These are phyloP conservation scores for Helicoverpa armigera DNA, from an alignment of 1,140 invertebrate genomes.

Conservation along the genomic window DNA sequence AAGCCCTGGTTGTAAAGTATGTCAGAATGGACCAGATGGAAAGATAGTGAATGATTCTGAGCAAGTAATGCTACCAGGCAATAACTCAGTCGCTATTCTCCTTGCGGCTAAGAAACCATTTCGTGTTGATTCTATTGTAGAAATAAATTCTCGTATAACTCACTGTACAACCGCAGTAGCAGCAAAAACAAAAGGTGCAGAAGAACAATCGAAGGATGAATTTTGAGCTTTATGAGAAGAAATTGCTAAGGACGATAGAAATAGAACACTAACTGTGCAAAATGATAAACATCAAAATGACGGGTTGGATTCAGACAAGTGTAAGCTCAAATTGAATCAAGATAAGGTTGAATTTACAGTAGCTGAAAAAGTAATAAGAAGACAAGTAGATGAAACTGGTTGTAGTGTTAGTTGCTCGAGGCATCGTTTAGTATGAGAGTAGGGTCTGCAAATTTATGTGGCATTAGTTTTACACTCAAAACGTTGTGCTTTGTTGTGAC, in stretches of 20 bases:
- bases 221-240: conserved; percentile 60
- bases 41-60: conserved; percentile 71
- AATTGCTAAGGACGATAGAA: conserved; percentile 54
- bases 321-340: conserved; percentile 38
- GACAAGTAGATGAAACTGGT: conserved; percentile 61
- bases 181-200: conserved; percentile 63
- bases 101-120: conserved; percentile 70
- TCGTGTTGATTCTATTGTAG: conserved; percentile 67
- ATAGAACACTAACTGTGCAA: conserved; percentile 54
- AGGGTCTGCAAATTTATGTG: conserved; percentile 65
- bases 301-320: conserved; percentile 21
- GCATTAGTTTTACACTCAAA: conserved; percentile 61
- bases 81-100: conserved; percentile 66
- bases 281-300: conserved; percentile 54
- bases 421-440: conserved; percentile 63
- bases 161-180: conserved; percentile 62
- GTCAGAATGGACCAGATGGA: conserved; percentile 70
- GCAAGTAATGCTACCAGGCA: conserved; percentile 69
- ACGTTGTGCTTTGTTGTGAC: conserved; percentile 65
- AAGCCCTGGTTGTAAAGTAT: conserved; percentile 72
- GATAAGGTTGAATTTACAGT: conserved; percentile 52
- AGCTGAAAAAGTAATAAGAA: conserved; percentile 46
- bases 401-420: conserved; percentile 57
- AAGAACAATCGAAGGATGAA: conserved; percentile 50
- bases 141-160: conserved; percentile 72